Evolutionary conservation across 1,140 invertebrate species (phyloP).

Genomic region (Aleiodes sp.): DNA sequence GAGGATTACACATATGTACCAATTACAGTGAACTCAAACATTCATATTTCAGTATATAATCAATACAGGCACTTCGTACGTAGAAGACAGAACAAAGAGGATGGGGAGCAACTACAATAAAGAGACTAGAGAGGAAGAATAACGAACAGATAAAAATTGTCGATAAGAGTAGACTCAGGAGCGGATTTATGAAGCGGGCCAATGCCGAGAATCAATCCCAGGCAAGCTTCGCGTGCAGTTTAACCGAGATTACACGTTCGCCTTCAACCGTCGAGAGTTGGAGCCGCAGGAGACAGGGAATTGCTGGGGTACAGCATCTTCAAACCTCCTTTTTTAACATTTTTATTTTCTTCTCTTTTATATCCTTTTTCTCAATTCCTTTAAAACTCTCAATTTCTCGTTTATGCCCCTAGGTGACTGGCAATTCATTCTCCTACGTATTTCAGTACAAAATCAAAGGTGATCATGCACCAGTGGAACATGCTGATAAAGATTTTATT

Average conservation of each 20-base stretch:
- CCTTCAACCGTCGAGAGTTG: slow-evolving; percentile 10
- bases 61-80: neutral
- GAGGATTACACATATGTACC: neutral
- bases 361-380: neutral
- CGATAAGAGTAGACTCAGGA: slow-evolving; percentile 36
- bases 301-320: slow-evolving; percentile 26
- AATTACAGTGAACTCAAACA: neutral
- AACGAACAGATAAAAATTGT: slow-evolving; percentile 3
- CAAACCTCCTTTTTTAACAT: slow-evolving; percentile 22
- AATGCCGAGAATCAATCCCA: slow-evolving; percentile 40
- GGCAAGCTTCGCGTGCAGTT: slow-evolving; percentile 32
- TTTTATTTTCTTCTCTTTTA: slow-evolving; percentile 22
- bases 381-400: slow-evolving; percentile 8
- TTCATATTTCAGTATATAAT: neutral
- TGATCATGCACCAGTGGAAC: too few species aligned
- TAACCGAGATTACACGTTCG: slow-evolving; percentile 37
- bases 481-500: slow-evolving; percentile 10
- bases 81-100: neutral
- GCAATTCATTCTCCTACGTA: neutral
- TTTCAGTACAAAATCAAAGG: neutral
- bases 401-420: slow-evolving; percentile 1
- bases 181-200: slow-evolving; percentile 36
- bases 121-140: neutral
- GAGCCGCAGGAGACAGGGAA: slow-evolving; percentile 33
- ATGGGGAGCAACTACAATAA: neutral